Evolutionary conservation across 2,888 invertebrate genomes (phyloP), one percentile per base, ranked within the genome.

Genomic region (Eupsilia transversa): DNA sequence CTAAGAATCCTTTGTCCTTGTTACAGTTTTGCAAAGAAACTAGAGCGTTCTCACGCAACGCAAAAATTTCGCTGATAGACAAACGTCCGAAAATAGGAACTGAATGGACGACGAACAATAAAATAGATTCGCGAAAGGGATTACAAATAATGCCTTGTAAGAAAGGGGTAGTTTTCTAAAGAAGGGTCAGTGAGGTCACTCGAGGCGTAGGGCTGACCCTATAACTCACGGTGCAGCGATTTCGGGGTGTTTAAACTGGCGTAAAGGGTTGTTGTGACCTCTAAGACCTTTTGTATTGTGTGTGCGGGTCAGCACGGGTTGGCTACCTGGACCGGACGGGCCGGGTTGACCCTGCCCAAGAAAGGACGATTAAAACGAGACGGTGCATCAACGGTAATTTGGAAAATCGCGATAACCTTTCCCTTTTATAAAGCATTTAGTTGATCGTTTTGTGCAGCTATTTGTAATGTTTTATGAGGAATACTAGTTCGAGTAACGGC

Each of bases 51-150:
- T 94, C 96, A 96, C 95, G 94, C 88, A 91, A 93, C 81, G 96
- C 96, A 94, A 96, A 95, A 95, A 93, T 96, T 95, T 94, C 92
- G 93, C 93, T 91, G 89, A 94, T 94, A 94, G 93, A 93, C 94
- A 91, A 92, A 92, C 92, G 93, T 92, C 92, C 93, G 89, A 93
- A 89, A 87, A 89, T 90, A 88, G 89, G 89, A 89, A 90, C 85
- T 91, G 93, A 94, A 94, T 93, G 89, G 94, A 89, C 82, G 89
- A 89, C 86, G 90, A 89, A 96, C 95, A 96, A 96, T 93, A 86
- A 89, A 96, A 97, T 96, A 96, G 96, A 96, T 97, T 96, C 96
- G 96, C 96, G 93, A 95, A 96, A 96, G 96, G 96, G 95, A 95
- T 95, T 96, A 96, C 96, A 96, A 97, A 96, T 96, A 96, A 97